Evolutionary conservation across 2,797 vertebrate genomes (phyloP).

Genomic region (Melanotaenia boesemani): DNA sequence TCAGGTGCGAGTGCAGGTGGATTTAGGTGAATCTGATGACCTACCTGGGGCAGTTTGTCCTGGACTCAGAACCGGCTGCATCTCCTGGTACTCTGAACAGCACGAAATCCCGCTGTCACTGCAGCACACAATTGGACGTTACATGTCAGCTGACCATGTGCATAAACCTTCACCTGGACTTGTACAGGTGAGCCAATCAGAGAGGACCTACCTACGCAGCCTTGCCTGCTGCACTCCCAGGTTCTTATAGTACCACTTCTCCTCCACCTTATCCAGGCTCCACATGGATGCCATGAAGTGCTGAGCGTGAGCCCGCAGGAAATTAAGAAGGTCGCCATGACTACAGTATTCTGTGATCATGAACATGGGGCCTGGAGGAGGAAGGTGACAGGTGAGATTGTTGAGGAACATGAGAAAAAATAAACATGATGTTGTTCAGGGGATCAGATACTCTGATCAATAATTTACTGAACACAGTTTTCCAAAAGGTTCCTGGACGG

Average conservation of each 20-base stretch:
- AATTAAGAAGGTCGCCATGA: slow-evolving; percentile 94
- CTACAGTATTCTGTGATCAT: slow-evolving; percentile 97
- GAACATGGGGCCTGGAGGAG: slow-evolving; percentile 89
- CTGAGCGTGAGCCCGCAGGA: slow-evolving; percentile 86
- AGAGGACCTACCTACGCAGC: slow-evolving; percentile 64
- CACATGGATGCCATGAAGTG: slow-evolving; percentile 80
- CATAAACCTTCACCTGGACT: neutral
- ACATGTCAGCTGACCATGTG: neutral
- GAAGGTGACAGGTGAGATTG: neutral
- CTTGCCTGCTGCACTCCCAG: slow-evolving; percentile 79
- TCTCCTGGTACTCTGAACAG: slow-evolving; percentile 89
- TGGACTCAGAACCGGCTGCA: slow-evolving; percentile 66
- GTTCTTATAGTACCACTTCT: slow-evolving; percentile 87
- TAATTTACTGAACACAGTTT: too few species aligned
- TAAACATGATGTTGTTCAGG: neutral
- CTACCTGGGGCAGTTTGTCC: slow-evolving; percentile 41
- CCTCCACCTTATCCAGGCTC: slow-evolving; percentile 66
- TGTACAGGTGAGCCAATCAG: too few species aligned
- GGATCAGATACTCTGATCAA: too few species aligned
- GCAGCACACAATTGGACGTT: slow-evolving; percentile 29
- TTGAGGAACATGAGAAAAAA: neutral
- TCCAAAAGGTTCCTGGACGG: too few species aligned
- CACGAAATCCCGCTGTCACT: slow-evolving; percentile 92
- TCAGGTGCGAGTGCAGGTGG: neutral
- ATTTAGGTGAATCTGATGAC: neutral